These are phyloP conservation scores for Meiosimyza platycephala DNA, from an alignment of 2,888 invertebrate genomes.

Conservation along the genomic window DNA sequence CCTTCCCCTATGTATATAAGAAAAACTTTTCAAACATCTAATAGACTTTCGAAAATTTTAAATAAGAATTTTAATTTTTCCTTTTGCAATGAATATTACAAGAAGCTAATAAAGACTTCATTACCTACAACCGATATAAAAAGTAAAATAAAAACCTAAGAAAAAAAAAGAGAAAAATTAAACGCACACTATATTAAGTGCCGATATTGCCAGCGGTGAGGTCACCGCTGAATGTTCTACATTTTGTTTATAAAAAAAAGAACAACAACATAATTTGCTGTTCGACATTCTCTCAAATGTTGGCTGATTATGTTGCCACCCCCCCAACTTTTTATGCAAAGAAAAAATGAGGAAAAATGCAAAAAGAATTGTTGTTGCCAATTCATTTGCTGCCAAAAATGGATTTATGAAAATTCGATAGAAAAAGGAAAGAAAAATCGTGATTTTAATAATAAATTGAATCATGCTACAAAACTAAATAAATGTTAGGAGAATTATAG, in stretches of 20 bases:
- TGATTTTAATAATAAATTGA: conserved; percentile 62
- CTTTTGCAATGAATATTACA: no score
- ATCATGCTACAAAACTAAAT: neutral
- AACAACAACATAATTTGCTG: neutral
- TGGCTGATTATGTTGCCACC: neutral
- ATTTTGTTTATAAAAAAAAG: neutral
- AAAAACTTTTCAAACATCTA: no score
- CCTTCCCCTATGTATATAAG: no score
- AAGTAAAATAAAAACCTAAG: no score
- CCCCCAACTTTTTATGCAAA: neutral
- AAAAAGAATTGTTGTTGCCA: conserved; percentile 38
- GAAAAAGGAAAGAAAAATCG: conserved; percentile 49
- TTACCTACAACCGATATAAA: no score
- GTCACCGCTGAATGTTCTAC: conserved; percentile 33
- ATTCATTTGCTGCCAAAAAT: conserved; percentile 50
- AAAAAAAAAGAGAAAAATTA: no score
- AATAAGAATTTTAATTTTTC: neutral
- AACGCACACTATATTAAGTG: no score
- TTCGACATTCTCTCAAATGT: neutral
- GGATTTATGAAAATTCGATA: conserved; percentile 39
- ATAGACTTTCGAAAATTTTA: no score
- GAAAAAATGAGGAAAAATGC: conserved; percentile 25
- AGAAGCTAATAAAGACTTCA: no score
- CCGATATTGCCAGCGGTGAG: conserved; percentile 31
- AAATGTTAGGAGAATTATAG: neutral